Evolutionary conservation across 2,113 vertebrate genomes (phyloP).

Genomic region (Solea senegalensis): DNA sequence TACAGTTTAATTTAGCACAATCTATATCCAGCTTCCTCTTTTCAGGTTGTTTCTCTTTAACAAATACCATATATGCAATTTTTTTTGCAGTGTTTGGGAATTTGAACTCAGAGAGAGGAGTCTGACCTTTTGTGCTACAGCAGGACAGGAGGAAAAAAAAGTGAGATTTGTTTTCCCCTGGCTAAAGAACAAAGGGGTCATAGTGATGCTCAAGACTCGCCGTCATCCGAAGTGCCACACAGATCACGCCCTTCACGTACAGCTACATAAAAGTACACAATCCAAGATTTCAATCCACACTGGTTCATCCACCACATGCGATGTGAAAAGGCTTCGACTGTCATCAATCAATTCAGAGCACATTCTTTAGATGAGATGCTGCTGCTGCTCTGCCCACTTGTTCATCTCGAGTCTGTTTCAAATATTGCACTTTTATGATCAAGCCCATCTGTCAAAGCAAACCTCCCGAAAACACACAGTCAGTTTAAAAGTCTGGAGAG

Average conservation of each 20-base stretch:
- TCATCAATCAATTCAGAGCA: slow-evolving; percentile 20
- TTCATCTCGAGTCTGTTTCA: slow-evolving; percentile 9
- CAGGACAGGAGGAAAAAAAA: neutral
- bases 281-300: neutral
- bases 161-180: neutral
- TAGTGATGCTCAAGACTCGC: neutral
- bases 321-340: slow-evolving; percentile 7
- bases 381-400: neutral
- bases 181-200: neutral
- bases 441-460: slow-evolving; percentile 24
- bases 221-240: neutral
- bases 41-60: slow-evolving; percentile 27
- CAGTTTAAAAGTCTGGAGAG: slow-evolving; percentile 9
- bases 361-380: slow-evolving; percentile 9
- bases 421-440: neutral
- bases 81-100: slow-evolving; percentile 1
- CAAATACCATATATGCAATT: slow-evolving; percentile 7
- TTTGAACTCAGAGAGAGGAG: slow-evolving; percentile 10
- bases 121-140: neutral
- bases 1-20: slow-evolving; percentile 28
- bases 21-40: slow-evolving; percentile 11
- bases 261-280: neutral
- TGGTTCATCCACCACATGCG: neutral
- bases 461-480: neutral
- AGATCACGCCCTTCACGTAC: neutral